Evolutionary conservation across 1,140 invertebrate genomes (phyloP), one percentile per base, ranked within the genome.

Genomic region (Formica exsecta): DNA sequence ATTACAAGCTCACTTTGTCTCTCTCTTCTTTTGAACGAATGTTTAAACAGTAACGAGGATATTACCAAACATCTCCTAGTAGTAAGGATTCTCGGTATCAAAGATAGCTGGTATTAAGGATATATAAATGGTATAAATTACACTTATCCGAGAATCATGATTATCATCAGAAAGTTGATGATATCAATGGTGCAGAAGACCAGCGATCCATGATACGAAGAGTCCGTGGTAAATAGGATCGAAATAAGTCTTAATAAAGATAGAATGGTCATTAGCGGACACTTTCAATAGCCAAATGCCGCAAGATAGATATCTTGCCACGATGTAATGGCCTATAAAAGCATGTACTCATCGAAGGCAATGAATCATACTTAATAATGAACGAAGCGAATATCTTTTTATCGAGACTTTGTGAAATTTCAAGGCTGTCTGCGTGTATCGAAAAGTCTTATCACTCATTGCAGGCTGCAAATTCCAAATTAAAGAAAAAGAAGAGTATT

Each of bases 301-400:
- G 19, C 11, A 86, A 76, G 8, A 73, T 54, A 62, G 16, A 62
- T 71, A 80, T 79, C 44, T 85, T 86, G 48, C 3, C 9, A 36
- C 38, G 32, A 79, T 76, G 8, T 64, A 79, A 86, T 25, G 86
- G 83, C 84, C 75, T 87, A 87, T 41, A 64, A 32, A 51, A 64
- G 8, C 32, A 36, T 48, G 9, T n/a, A 77, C 3, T 48, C 70
- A 64, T 68, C 32, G 51, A 86, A 44, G 11, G 16, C n/a, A 86
- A 62, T 61, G 62, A 48, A 70, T 68, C 51, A 25, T 29, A 74
- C 0, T 51, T 36, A 51, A 29, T 6, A 25, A n/a, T 7, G 74
- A 8, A 61, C n/a, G 9, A 32, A 48, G 6, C 41, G 19, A 77
- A 19, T 25, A 77, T 29, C 48, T 51, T 64, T 85, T 62, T 25